A percentile compares a stretch with the other conserved stretches of the same genome.
These are phyloP conservation scores for Galago senegalensis DNA, from an alignment of 2,797 vertebrate genomes.

Conservation along the genomic window DNA sequence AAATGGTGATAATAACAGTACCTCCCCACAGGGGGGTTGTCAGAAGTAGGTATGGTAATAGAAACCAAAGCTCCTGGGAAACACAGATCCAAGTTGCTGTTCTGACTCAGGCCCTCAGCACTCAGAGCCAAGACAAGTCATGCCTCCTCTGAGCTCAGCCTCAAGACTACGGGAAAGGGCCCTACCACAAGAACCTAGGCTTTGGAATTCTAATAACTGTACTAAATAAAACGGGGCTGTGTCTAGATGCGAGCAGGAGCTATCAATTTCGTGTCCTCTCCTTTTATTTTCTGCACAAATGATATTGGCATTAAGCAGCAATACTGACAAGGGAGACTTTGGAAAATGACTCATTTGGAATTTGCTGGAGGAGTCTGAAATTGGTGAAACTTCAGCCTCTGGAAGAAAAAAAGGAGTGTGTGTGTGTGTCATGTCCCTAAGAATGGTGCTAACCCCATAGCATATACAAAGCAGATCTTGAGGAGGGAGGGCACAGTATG, in stretches of 20 bases:
- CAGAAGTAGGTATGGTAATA: neutral
- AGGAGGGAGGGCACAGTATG: neutral
- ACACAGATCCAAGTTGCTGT: neutral
- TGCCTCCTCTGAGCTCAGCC: neutral
- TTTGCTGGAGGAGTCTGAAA: constrained; percentile 55
- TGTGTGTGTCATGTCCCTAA: neutral
- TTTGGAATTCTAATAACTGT: neutral
- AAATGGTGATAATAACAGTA: neutral
- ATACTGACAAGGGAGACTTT: constrained; percentile 66
- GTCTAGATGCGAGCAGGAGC: constrained; percentile 22
- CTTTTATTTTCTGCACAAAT: constrained; percentile 65
- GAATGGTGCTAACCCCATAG: neutral
- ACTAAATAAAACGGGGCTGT: constrained; percentile 20
- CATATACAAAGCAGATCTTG: neutral
- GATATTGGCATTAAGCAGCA: constrained; percentile 59
- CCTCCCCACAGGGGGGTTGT: neutral
- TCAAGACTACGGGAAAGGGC: neutral
- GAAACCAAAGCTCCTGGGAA: neutral
- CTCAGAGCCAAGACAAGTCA: neutral
- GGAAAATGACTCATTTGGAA: constrained; percentile 72
- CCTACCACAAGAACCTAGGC: neutral
- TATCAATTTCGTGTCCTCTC: constrained; percentile 47
- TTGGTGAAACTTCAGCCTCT: constrained; percentile 54
- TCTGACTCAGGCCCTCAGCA: neutral
- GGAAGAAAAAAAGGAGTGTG: neutral